Percentiles rank a stretch among this genome's conserved stretches.
Evolutionary conservation across 2,888 invertebrate genomes (phyloP).

Genomic region (Pinctada fucata): DNA sequence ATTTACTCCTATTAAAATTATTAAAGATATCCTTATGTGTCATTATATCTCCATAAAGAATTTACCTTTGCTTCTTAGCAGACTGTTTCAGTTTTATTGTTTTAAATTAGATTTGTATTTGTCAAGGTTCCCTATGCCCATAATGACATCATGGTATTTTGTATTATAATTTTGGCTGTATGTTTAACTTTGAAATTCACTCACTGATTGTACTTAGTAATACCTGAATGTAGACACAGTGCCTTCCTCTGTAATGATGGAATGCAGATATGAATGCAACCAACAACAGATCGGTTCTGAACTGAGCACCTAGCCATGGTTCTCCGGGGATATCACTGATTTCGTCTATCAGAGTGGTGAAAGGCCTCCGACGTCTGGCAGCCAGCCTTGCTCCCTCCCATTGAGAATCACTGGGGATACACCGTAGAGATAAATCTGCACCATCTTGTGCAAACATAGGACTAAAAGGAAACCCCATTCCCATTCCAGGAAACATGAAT

Average conservation of each 20-base stretch:
- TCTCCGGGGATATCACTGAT: constrained; percentile 19
- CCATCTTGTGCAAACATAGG: constrained; percentile 1
- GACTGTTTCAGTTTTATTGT: too few relatives aligned
- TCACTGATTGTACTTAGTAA: not conserved
- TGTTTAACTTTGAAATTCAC: too few relatives aligned
- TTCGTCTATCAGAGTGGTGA: constrained; percentile 3
- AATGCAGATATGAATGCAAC: constrained; percentile 35
- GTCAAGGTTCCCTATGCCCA: too few relatives aligned
- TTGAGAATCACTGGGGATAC: not conserved
- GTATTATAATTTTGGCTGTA: too few relatives aligned
- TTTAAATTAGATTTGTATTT: too few relatives aligned
- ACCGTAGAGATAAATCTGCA: constrained; percentile 3
- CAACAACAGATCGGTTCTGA: not conserved
- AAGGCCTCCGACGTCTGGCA: constrained; percentile 6
- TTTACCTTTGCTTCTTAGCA: too few relatives aligned
- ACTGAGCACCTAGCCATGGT: not conserved
- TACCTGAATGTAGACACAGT: constrained; percentile 38
- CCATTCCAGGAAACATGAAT: not conserved
- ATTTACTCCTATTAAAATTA: too few relatives aligned
- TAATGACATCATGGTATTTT: too few relatives aligned
- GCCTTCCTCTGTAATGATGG: constrained; percentile 32
- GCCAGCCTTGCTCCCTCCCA: constrained; percentile 15
- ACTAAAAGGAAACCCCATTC: not conserved
- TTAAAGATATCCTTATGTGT: too few relatives aligned
- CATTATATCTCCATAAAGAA: too few relatives aligned